Percentiles rank a stretch among this genome's conserved stretches.
phyloP scores from a whole-genome alignment of 1,140 invertebrate genomes.

The Ylistrum balloti region DNA sequence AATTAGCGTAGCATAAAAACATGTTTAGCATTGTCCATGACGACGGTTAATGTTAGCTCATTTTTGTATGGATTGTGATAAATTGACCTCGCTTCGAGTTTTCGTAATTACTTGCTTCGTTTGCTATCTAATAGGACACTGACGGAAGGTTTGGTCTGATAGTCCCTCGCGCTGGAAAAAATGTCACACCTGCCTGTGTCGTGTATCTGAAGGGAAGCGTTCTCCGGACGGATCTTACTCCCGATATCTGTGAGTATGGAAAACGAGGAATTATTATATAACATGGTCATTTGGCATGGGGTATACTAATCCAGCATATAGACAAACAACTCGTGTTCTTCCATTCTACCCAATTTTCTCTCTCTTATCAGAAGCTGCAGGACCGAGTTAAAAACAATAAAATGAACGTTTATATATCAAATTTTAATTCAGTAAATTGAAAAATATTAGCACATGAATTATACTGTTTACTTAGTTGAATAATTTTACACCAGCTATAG shows the following conservation, averaged over 20 bases:
- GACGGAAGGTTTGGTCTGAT: not conserved
- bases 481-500: too few relatives aligned
- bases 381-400: too few relatives aligned
- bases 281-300: too few relatives aligned
- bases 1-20: conserved; percentile 39
- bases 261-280: too few relatives aligned
- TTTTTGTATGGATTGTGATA: conserved; percentile 35
- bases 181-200: not conserved
- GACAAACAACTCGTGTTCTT: too few relatives aligned
- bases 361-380: too few relatives aligned
- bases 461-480: too few relatives aligned
- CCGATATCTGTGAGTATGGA: not conserved
- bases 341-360: too few relatives aligned
- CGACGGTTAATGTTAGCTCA: conserved; percentile 24
- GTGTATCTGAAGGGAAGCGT: not conserved
- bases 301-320: too few relatives aligned
- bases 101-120: conserved; percentile 26
- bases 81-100: conserved; percentile 31
- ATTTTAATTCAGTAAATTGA: too few relatives aligned
- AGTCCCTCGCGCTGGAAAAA: not conserved
- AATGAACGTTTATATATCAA: too few relatives aligned
- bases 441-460: too few relatives aligned
- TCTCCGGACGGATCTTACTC: not conserved
- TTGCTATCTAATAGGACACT: not conserved
- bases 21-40: conserved; percentile 34